Percentiles rank a stretch among this genome's conserved stretches.
These are phyloP conservation scores for Hemaris fuciformis DNA, from an alignment of 2,888 invertebrate species.

Conservation along the genomic window DNA sequence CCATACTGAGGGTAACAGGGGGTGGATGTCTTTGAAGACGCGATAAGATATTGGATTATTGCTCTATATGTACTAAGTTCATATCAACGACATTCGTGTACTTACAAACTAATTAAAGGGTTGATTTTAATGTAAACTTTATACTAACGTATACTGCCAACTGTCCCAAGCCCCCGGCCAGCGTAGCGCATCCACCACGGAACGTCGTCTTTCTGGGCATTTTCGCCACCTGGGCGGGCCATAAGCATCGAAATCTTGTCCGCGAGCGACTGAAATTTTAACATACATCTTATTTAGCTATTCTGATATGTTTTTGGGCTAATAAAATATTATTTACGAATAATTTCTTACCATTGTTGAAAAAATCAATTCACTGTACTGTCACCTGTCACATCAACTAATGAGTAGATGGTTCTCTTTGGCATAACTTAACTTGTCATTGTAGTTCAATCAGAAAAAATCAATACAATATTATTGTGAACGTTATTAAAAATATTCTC, in stretches of 20 bases:
- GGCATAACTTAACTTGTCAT: too few relatives aligned
- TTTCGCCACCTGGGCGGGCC: conserved; percentile 91
- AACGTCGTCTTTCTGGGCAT: conserved; percentile 88
- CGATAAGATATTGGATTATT: not conserved
- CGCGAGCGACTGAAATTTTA: conserved; percentile 84
- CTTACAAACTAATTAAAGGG: not conserved
- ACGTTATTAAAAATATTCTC: too few relatives aligned
- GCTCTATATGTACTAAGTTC: not conserved
- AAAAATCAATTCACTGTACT: conserved; percentile 76
- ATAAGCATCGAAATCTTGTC: conserved; percentile 90
- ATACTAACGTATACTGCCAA: conserved; percentile 91
- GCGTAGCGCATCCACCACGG: conserved; percentile 96
- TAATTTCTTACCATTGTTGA: conserved; percentile 69
- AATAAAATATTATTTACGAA: conserved; percentile 38
- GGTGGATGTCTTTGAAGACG: not conserved
- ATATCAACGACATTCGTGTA: not conserved
- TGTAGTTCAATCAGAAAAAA: too few relatives aligned
- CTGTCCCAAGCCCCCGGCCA: conserved; percentile 90
- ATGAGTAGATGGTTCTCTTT: conserved; percentile 13
- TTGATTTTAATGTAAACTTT: conserved; percentile 28
- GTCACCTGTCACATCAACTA: conserved; percentile 57
- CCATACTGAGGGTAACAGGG: not conserved
- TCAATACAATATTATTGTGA: not conserved
- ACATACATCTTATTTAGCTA: conserved; percentile 38
- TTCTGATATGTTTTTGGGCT: conserved; percentile 11